A percentile compares a stretch with the other conserved stretches of the same genome.
Evolutionary conservation across 2,113 vertebrate genomes (phyloP).

Genomic region (Anas platyrhynchos): DNA sequence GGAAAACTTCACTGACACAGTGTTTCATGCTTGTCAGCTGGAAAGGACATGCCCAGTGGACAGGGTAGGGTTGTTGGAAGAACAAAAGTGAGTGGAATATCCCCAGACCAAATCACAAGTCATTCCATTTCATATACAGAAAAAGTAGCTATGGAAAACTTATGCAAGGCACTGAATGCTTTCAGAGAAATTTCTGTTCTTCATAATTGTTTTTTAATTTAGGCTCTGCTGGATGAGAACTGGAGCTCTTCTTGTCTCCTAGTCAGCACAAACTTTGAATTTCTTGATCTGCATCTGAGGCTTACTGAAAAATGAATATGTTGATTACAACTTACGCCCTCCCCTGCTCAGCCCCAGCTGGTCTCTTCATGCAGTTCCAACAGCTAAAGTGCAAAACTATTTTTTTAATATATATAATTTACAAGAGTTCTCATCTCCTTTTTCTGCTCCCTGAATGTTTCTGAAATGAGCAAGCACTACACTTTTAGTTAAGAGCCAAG

Average conservation of each 20-base stretch:
- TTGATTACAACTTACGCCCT: conserved; percentile 1
- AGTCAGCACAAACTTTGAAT: conserved; percentile 48
- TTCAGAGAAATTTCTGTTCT: not conserved
- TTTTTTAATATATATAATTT: not conserved
- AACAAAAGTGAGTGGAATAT: not conserved
- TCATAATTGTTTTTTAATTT: conserved; percentile 26
- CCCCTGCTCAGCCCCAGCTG: conserved; percentile 25
- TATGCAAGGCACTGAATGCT: not conserved
- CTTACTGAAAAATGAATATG: conserved; percentile 19
- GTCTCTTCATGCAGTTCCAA: not conserved
- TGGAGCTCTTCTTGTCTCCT: not conserved
- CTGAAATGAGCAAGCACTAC: not conserved
- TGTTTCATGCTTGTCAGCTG: not conserved
- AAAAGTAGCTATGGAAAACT: not conserved
- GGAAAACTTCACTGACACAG: not conserved
- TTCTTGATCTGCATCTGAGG: conserved; percentile 47
- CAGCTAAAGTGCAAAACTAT: not conserved
- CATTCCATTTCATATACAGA: not conserved
- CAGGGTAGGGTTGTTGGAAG: not conserved
- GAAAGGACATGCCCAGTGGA: not conserved
- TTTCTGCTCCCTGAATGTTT: not conserved
- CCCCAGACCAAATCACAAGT: not conserved
- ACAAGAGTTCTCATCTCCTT: not conserved
- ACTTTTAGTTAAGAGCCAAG: not conserved
- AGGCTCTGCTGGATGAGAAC: not conserved